Evolutionary conservation across 2,113 vertebrate genomes (phyloP).

Genomic region (Stigmatopora nigra): DNA sequence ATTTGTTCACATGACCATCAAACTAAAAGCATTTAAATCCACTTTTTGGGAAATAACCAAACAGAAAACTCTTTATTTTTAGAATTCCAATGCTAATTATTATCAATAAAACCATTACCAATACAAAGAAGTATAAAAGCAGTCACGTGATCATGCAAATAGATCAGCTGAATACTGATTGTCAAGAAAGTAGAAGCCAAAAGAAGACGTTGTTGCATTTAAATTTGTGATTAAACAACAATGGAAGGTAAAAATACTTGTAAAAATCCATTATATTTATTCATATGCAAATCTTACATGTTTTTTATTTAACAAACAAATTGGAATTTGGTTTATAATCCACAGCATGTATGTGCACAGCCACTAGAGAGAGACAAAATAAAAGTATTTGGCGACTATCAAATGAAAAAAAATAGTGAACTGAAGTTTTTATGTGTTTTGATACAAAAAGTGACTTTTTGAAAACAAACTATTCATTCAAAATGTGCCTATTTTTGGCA

Average conservation of each 20-base stretch:
- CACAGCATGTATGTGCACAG: background rate
- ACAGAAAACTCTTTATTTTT: background rate
- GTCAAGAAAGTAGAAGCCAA: background rate
- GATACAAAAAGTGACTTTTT: background rate
- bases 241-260: conserved; percentile 1
- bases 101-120: background rate
- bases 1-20: background rate
- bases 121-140: background rate
- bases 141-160: background rate
- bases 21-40: no score
- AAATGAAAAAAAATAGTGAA: background rate
- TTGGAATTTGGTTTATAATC: no score
- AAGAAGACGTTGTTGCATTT: background rate
- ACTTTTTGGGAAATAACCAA: background rate
- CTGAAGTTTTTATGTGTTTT: background rate
- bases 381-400: background rate
- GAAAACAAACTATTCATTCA: background rate
- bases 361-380: conserved; percentile 29
- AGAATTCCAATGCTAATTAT: background rate
- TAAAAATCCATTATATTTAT: no score
- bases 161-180: background rate
- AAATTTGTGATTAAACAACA: background rate
- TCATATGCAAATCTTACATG: no score
- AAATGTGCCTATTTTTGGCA: background rate
- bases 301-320: no score